Conservation (phyloP, 2,888 invertebrate species). For the Leucophenga montana region DNA sequence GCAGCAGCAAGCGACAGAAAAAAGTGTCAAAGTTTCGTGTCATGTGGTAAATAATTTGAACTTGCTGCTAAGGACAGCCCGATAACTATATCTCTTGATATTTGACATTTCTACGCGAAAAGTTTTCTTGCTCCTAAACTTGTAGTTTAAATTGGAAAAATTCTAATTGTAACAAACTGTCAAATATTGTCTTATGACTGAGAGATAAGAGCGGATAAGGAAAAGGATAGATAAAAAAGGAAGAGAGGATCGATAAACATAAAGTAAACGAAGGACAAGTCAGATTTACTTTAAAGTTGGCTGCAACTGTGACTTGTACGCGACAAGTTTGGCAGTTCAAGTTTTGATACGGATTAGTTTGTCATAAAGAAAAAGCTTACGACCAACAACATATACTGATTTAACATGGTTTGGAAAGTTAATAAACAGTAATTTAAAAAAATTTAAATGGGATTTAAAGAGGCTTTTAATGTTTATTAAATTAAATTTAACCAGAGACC, state of each 20-base stretch:
- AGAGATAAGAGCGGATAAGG: not conserved
- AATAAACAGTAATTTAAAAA: too few relatives aligned
- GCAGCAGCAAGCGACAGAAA: slow-evolving; percentile 9
- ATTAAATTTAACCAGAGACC: too few relatives aligned
- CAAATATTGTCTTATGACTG: slow-evolving; percentile 19
- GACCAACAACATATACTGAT: too few relatives aligned
- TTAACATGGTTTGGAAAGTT: too few relatives aligned
- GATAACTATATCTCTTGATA: slow-evolving; percentile 7
- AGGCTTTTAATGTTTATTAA: too few relatives aligned
- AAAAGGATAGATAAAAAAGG: slow-evolving; percentile 28
- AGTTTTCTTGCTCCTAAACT: slow-evolving; percentile 1
- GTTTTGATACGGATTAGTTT: not conserved
- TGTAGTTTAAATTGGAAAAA: slow-evolving; percentile 24
- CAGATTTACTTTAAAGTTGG: not conserved
- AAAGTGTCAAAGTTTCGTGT: slow-evolving; percentile 23
- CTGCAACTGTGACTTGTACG: not conserved
- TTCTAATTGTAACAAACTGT: slow-evolving; percentile 42
- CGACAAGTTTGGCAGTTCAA: slow-evolving; percentile 10
- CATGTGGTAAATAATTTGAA: slow-evolving; percentile 22
- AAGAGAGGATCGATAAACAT: slow-evolving; percentile 16
- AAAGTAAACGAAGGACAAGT: slow-evolving; percentile 20
- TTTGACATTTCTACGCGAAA: slow-evolving; percentile 5
- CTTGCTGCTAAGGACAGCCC: not conserved
- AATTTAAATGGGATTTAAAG: too few relatives aligned
- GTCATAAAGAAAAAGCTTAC: not conserved